These are phyloP conservation scores for Vanessa cardui DNA, from an alignment of 2,888 invertebrate genomes.

Conservation along the genomic window DNA sequence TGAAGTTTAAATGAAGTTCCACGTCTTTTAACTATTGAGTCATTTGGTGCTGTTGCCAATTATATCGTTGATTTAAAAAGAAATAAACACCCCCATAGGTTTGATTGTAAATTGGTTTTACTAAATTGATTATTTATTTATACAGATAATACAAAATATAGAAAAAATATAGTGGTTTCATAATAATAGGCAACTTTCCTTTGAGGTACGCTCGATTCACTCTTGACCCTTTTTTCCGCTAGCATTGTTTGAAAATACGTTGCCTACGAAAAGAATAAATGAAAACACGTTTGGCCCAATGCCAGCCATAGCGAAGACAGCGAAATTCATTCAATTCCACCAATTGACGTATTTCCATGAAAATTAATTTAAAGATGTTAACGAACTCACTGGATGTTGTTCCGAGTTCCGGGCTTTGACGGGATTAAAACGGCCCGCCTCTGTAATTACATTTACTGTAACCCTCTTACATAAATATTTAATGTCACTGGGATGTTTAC, in stretches of 20 bases:
- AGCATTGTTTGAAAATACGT: constrained; percentile 37
- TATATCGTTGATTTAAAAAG: too few relatives aligned
- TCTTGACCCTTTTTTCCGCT: constrained; percentile 34
- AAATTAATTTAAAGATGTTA: constrained; percentile 69
- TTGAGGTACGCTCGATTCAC: constrained; percentile 26
- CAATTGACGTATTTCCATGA: constrained; percentile 68
- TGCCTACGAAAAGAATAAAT: constrained; percentile 41
- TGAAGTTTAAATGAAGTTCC: too few relatives aligned
- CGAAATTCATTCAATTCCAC: constrained; percentile 62
- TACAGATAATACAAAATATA: neutral
- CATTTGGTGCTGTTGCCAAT: too few relatives aligned
- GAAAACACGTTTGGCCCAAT: constrained; percentile 55
- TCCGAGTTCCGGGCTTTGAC: constrained; percentile 56
- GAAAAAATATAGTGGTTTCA: constrained; percentile 4
- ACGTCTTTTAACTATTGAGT: too few relatives aligned
- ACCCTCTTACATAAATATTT: constrained; percentile 45
- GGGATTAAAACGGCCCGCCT: constrained; percentile 59
- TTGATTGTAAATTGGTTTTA: too few relatives aligned
- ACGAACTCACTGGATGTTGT: constrained; percentile 62
- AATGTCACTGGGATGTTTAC: constrained; percentile 43
- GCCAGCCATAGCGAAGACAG: constrained; percentile 67
- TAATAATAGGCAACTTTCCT: constrained; percentile 12
- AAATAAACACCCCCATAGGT: too few relatives aligned
- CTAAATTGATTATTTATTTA: neutral
- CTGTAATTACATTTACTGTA: constrained; percentile 57